phyloP scores from a whole-genome alignment of 2,888 invertebrate species.

The Drosophila paracracens region DNA sequence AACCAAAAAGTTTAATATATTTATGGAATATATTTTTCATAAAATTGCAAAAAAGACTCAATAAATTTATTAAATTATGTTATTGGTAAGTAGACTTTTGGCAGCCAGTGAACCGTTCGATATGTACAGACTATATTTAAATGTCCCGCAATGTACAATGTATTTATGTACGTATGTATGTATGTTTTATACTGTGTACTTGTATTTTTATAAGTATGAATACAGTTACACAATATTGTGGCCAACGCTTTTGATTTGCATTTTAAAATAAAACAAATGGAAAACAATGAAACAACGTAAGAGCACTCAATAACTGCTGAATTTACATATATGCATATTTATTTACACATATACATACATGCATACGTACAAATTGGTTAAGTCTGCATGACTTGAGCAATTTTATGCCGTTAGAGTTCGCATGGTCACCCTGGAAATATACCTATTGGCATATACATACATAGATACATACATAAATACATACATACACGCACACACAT shows the following conservation, averaged over 20 bases:
- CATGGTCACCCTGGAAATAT: not conserved
- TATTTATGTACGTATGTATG: not conserved
- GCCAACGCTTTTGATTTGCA: constrained; percentile 9
- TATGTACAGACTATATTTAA: constrained; percentile 7
- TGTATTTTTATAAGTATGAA: not conserved
- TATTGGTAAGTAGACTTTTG: not conserved
- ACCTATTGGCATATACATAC: not conserved
- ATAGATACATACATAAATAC: not conserved
- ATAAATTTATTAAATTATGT: not conserved
- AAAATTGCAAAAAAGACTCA: not conserved
- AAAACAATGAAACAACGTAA: constrained; percentile 5
- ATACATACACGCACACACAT: no score
- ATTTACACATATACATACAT: not conserved
- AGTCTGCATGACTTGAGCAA: not conserved
- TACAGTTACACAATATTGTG: not conserved
- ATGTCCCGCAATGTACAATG: constrained; percentile 13
- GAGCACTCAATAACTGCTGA: not conserved
- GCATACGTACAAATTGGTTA: no score
- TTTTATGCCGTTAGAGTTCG: not conserved
- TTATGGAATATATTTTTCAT: not conserved
- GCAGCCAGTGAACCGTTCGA: not conserved
- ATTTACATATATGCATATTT: not conserved
- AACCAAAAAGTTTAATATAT: not conserved
- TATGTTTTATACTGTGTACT: not conserved
- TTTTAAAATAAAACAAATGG: constrained; percentile 8